Conservation (phyloP, 2,113 vertebrate genomes). For the Fregetta grallaria region DNA sequence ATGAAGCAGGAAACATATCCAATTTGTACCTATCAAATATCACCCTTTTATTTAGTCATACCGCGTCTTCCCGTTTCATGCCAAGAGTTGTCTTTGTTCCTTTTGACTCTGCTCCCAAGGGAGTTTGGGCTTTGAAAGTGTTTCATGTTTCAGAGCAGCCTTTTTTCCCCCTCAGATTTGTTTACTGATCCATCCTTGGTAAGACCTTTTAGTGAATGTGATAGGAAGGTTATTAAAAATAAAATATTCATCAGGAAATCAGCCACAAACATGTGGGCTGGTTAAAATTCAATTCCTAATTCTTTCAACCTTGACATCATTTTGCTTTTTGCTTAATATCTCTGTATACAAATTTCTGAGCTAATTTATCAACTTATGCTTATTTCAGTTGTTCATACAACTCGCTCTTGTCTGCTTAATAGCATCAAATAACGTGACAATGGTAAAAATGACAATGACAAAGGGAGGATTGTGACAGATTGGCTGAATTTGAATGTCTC, state of each 20-base stretch:
- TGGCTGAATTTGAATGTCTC: slow-evolving; percentile 50
- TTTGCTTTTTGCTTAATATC: slow-evolving; percentile 53
- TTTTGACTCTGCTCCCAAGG: slow-evolving; percentile 36
- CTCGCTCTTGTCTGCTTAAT: slow-evolving; percentile 14
- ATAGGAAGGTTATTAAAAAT: slow-evolving; percentile 69
- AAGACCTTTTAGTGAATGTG: slow-evolving; percentile 61
- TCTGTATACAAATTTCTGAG: slow-evolving; percentile 52
- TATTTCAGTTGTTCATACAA: slow-evolving; percentile 39
- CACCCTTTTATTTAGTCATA: slow-evolving; percentile 44
- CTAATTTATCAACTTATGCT: slow-evolving; percentile 46
- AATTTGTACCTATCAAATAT: slow-evolving; percentile 56
- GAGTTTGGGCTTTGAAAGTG: slow-evolving; percentile 37
- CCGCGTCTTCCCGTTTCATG: slow-evolving; percentile 5
- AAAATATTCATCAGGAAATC: slow-evolving; percentile 72
- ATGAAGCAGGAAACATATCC: neutral
- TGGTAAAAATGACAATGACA: slow-evolving; percentile 59
- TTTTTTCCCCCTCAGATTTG: slow-evolving; percentile 48
- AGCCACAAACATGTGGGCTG: slow-evolving; percentile 45
- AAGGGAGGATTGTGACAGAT: slow-evolving; percentile 50
- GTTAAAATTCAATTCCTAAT: slow-evolving; percentile 63
- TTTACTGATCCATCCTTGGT: slow-evolving; percentile 61
- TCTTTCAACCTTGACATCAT: slow-evolving; percentile 60
- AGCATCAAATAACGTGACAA: slow-evolving; percentile 26
- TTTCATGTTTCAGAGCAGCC: slow-evolving; percentile 54
- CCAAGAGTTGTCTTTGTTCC: slow-evolving; percentile 53